Conservation (phyloP, 2,113 vertebrate genomes). For the Fregetta grallaria region DNA sequence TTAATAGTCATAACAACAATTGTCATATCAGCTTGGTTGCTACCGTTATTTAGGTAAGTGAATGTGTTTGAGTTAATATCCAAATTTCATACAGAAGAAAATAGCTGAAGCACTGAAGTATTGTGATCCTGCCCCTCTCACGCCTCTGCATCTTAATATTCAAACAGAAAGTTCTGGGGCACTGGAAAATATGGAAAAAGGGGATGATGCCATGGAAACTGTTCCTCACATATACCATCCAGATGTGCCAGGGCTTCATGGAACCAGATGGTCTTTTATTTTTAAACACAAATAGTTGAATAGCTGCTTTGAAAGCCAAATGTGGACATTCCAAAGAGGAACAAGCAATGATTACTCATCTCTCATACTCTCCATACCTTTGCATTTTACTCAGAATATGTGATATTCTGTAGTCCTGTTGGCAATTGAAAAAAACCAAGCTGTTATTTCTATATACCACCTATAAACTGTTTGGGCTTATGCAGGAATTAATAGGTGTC, state of each 20-base stretch:
- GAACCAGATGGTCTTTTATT: not conserved
- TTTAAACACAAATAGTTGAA: not conserved
- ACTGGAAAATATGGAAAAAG: not conserved
- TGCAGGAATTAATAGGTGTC: fast-evolving
- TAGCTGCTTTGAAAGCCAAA: not conserved
- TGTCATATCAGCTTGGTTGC: not conserved
- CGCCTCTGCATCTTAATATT: not conserved
- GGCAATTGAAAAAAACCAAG: not conserved
- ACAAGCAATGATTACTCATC: not conserved
- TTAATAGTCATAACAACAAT: not conserved
- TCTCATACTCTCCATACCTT: not conserved
- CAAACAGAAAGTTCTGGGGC: not conserved
- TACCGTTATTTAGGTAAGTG: not conserved
- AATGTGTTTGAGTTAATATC: not conserved
- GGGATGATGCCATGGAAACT: not conserved
- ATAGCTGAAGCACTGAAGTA: not conserved
- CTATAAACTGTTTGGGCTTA: not conserved
- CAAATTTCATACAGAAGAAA: not conserved
- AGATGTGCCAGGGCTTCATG: not conserved
- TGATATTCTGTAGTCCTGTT: not conserved
- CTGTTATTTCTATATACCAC: not conserved
- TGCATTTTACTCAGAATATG: not conserved
- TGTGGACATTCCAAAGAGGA: not conserved
- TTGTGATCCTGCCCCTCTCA: not conserved
- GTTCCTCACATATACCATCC: not conserved